Conservation (phyloP, 2,888 invertebrate species). For the Zaprionus bogoriensis region DNA sequence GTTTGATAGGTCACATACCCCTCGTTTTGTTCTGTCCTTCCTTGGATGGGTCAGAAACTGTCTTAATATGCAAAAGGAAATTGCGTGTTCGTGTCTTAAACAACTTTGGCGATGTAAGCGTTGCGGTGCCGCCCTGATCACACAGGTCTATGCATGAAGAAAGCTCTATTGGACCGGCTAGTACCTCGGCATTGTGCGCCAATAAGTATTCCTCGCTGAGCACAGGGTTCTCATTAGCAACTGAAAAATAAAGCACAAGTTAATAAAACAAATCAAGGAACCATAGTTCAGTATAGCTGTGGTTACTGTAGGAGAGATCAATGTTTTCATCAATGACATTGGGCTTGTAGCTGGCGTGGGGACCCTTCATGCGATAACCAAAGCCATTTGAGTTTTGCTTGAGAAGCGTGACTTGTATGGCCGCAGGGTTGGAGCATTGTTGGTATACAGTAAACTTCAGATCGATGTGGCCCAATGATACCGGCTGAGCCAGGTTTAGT, state of each 20-base stretch:
- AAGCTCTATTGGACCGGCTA: constrained; percentile 94
- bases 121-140: constrained; percentile 92
- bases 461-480: constrained; percentile 93
- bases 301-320: constrained; percentile 66
- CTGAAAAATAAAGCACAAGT: constrained; percentile 40
- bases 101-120: constrained; percentile 93
- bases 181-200: constrained; percentile 93
- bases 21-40: constrained; percentile 84
- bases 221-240: constrained; percentile 88
- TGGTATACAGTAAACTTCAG: constrained; percentile 92
- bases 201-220: constrained; percentile 91
- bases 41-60: constrained; percentile 86
- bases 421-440: constrained; percentile 89
- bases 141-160: constrained; percentile 92
- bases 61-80: constrained; percentile 91
- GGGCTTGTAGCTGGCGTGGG: constrained; percentile 80
- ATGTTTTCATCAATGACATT: constrained; percentile 82
- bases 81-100: constrained; percentile 90
- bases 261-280: neutral
- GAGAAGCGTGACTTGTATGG: constrained; percentile 89
- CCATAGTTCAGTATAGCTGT: neutral
- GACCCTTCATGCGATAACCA: constrained; percentile 84
- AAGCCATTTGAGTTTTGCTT: constrained; percentile 88
- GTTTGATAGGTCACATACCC: no score
- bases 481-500: constrained; percentile 90